A percentile compares a stretch with the other conserved stretches of the same genome.
Evolutionary conservation across 2,113 vertebrate species (phyloP).

Genomic region (Mustelus asterias): DNA sequence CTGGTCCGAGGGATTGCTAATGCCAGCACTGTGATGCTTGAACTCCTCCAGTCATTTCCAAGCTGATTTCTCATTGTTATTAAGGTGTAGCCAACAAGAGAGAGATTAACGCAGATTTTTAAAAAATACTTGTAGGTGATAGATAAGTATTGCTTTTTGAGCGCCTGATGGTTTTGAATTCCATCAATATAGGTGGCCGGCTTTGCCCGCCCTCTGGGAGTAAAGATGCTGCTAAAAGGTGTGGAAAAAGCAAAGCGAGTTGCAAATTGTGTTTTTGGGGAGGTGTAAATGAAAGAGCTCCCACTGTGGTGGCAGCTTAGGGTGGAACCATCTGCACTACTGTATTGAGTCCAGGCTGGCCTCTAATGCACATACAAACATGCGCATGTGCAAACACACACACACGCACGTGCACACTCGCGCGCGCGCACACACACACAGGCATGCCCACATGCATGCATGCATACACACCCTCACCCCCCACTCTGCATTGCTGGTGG

Average conservation of each 20-base stretch:
- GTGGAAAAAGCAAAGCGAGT: neutral
- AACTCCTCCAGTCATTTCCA: neutral
- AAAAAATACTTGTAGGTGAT: neutral
- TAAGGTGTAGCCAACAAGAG: neutral
- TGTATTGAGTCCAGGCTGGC: neutral
- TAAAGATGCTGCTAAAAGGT: neutral
- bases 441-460: too few species aligned
- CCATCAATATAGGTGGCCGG: neutral
- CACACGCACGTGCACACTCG: neutral
- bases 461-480: neutral
- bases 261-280: neutral
- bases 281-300: constrained; percentile 35
- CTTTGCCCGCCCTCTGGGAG: neutral
- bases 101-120: neutral
- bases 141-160: neutral
- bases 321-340: neutral
- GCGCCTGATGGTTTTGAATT: neutral
- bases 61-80: neutral
- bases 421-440: neutral
- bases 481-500: too few species aligned
- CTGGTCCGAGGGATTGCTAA: neutral
- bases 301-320: neutral
- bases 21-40: neutral
- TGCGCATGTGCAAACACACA: neutral
- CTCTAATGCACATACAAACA: neutral